Evolutionary conservation across 2,113 vertebrate species (phyloP).

Genomic region (Gnathonemus longibarbis): DNA sequence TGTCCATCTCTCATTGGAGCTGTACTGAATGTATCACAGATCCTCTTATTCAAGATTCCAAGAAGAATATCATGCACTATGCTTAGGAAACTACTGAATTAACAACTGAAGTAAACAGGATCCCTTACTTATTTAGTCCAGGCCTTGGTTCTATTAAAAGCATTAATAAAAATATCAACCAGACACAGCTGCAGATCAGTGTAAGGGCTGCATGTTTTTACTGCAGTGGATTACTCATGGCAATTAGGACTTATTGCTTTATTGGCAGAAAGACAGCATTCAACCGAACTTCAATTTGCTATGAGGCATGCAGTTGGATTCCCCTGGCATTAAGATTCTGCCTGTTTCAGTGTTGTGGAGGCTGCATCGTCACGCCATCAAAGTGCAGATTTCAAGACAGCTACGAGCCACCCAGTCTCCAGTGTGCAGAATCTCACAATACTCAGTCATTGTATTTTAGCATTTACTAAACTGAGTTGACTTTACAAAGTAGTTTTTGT

Average conservation of each 20-base stretch:
- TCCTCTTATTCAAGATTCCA: background rate
- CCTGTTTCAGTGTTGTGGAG: background rate
- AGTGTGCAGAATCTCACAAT: background rate
- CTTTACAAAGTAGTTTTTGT: background rate
- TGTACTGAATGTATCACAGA: background rate
- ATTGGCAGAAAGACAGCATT: background rate
- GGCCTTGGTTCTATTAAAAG: background rate
- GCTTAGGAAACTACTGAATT: background rate
- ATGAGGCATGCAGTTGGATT: background rate
- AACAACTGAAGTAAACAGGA: background rate
- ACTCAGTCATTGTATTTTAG: background rate
- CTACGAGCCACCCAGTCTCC: background rate
- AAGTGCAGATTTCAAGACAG: background rate
- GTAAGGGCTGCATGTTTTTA: background rate
- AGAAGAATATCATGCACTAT: background rate
- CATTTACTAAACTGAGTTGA: background rate
- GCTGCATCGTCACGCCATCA: background rate
- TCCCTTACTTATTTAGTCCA: background rate
- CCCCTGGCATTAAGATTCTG: background rate
- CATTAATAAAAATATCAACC: background rate
- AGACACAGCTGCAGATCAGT: background rate
- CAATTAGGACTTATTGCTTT: background rate
- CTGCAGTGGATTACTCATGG: background rate
- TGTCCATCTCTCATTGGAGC: background rate
- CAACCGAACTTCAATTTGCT: background rate